Conservation (phyloP, 2,113 vertebrate genomes). For the Etheostoma cragini region DNA sequence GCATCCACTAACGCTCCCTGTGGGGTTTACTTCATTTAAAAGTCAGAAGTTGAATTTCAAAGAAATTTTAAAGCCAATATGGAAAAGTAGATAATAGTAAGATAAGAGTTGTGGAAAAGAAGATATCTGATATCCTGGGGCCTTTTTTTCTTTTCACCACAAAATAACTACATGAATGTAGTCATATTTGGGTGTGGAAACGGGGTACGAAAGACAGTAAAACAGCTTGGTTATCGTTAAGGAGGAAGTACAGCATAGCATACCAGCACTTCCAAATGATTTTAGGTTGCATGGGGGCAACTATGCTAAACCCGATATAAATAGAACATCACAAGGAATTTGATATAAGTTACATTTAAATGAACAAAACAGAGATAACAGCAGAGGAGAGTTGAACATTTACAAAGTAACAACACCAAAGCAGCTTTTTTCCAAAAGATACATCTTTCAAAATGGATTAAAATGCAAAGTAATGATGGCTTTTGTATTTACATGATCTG, state of each 20-base stretch:
- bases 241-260: not conserved
- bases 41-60: slow-evolving; percentile 52
- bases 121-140: not conserved
- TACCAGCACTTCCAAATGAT: not conserved
- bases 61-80: slow-evolving; percentile 9
- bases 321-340: slow-evolving; percentile 9
- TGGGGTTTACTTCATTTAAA: slow-evolving; percentile 51
- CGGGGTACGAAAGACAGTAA: not conserved
- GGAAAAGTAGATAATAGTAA: not conserved
- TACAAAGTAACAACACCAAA: slow-evolving; percentile 9
- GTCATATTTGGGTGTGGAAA: too few species aligned
- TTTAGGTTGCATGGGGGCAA: not conserved
- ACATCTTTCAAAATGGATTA: not conserved
- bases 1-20: slow-evolving; percentile 46
- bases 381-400: slow-evolving; percentile 32
- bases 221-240: too few species aligned
- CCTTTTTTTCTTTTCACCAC: not conserved
- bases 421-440: slow-evolving; percentile 11
- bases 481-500: slow-evolving; percentile 28
- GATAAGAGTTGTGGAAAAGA: not conserved
- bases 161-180: not conserved
- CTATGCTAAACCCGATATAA: not conserved
- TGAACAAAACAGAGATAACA: slow-evolving; percentile 39
- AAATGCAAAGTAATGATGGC: slow-evolving; percentile 8
- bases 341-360: slow-evolving; percentile 29